Evolutionary conservation across 1,140 invertebrate species (phyloP), one percentile per base, ranked within the genome.

Genomic region (Drosophila guanche): DNA sequence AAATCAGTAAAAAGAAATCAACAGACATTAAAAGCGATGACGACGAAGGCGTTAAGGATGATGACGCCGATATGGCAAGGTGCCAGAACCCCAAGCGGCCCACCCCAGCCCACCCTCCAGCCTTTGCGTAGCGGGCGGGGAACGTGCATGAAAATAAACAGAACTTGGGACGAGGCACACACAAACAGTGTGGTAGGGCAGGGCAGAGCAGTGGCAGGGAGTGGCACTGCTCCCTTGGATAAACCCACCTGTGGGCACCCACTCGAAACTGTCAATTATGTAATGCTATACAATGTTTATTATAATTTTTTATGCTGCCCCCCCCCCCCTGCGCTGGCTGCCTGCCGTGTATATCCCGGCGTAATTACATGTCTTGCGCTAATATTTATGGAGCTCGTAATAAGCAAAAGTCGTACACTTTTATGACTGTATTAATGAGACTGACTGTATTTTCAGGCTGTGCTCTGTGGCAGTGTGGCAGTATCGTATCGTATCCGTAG

Each of bases 361-460:
- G 75, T 77, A 77, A 77, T 77, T 77, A 77, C 75, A 77, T 75
- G 75, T 75, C 75, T 68, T 76, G 72, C 61, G 72, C 76, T 76
- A 76, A 79, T 79, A 76, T 79, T 79, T 79, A 79, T 79, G 71
- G 70, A 78, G 61, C 72, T 65, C 55, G 61, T 76, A 78, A 74
- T 75, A 70, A 75, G 75, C 71, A 48, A 51, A 55, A 76, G 61
- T 78, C 76, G 67, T 66, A 66, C 53, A 57, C 25, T 68, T 76
- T 79, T 79, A 79, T 79, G 72, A 72, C 68, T 79, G 75, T 79
- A 79, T 79, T 79, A 79, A 79, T 79, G 76, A 79, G 76, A 27
- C 33, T 37, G 76, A 27, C 33, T 37, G 33, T 37, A 37, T 37
- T 37, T 37, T 37, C 29, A 54, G 51, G 25, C 54, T 45, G 16